A percentile compares a stretch with the other conserved stretches of the same genome.
Evolutionary conservation across 2,797 vertebrate species (phyloP).

Genomic region (Atherinosoma microstoma): DNA sequence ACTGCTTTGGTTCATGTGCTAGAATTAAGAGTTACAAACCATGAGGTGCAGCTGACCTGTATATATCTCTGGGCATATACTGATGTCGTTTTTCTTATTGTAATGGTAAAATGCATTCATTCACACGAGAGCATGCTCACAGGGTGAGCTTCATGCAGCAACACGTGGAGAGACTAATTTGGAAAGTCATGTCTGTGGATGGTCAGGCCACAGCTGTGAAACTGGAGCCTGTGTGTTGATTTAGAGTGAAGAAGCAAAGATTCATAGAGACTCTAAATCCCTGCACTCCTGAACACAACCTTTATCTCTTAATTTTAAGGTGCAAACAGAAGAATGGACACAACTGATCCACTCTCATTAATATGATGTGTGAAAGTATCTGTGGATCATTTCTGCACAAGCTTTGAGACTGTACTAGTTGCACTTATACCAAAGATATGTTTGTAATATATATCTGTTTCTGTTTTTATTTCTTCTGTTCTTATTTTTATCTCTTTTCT

Average conservation of each 20-base stretch:
- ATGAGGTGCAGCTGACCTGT: background rate
- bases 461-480: too few species aligned
- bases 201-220: slow-evolving; percentile 65
- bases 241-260: slow-evolving; percentile 44
- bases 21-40: background rate
- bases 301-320: background rate
- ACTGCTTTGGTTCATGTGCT: background rate
- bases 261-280: background rate
- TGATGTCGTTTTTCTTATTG: background rate
- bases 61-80: background rate
- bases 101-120: slow-evolving; percentile 15
- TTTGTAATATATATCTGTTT: too few species aligned
- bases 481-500: too few species aligned
- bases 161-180: slow-evolving; percentile 56
- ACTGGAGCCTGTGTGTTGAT: slow-evolving; percentile 55
- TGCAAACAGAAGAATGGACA: background rate
- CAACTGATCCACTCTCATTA: too few species aligned
- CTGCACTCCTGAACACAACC: slow-evolving; percentile 10
- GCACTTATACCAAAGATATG: too few species aligned
- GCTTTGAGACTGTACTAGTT: too few species aligned
- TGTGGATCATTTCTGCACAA: too few species aligned
- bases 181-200: slow-evolving; percentile 49
- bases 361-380: too few species aligned
- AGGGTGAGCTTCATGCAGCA: slow-evolving; percentile 4
- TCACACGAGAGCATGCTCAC: background rate